Percentiles rank a stretch among this genome's conserved stretches.
Evolutionary conservation across 2,888 invertebrate species (phyloP).

Genomic region (Vesta saturnalis): DNA sequence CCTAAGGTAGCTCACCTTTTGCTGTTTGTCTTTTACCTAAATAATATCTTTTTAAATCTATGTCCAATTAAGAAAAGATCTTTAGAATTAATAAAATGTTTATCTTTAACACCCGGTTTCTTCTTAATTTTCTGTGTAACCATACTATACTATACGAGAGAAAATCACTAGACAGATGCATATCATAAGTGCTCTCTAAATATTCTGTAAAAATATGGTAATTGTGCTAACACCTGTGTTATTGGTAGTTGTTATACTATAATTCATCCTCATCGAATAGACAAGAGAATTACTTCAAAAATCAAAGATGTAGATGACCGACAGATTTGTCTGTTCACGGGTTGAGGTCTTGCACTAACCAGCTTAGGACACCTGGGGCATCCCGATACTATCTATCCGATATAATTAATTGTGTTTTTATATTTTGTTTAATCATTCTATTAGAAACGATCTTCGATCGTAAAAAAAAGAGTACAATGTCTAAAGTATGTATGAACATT

Average conservation of each 20-base stretch:
- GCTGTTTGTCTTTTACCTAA: too few species aligned
- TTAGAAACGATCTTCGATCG: slow-evolving; percentile 56
- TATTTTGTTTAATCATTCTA: slow-evolving; percentile 64
- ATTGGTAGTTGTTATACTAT: slow-evolving; percentile 22
- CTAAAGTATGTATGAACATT: slow-evolving; percentile 52
- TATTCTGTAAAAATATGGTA: too few species aligned
- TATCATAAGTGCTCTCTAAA: too few species aligned
- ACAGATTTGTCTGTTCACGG: slow-evolving; percentile 53
- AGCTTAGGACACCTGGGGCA: slow-evolving; percentile 61
- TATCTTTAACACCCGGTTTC: too few species aligned
- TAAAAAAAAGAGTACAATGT: slow-evolving; percentile 33
- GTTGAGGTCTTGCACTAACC: slow-evolving; percentile 47
- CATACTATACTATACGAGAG: too few species aligned
- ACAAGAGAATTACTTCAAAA: slow-evolving; percentile 52
- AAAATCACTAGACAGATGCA: too few species aligned
- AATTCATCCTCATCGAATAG: slow-evolving; percentile 34
- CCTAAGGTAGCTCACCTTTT: too few species aligned
- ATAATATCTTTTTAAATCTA: too few species aligned
- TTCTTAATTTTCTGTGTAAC: too few species aligned
- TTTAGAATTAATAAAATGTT: too few species aligned
- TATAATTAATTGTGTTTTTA: slow-evolving; percentile 64
- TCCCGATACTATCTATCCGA: slow-evolving; percentile 60
- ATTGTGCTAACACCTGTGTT: too few species aligned
- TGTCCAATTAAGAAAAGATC: too few species aligned
- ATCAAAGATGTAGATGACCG: slow-evolving; percentile 54